Conservation (phyloP, 2,888 invertebrate genomes). For the Raillietiella orientalis region DNA sequence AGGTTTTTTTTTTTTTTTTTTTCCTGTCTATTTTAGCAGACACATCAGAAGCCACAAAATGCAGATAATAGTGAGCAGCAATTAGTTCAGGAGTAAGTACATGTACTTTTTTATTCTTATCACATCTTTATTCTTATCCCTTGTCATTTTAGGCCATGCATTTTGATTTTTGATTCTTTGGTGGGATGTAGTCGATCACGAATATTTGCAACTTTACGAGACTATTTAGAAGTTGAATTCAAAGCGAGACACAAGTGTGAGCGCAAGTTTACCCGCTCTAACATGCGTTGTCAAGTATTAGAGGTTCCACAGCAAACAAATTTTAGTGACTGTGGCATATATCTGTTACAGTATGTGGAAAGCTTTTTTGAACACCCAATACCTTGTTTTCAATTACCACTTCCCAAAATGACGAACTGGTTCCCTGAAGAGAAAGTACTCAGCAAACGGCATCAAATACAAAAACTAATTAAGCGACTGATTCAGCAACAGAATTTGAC, state of each 20-base stretch:
- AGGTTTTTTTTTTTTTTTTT: background rate
- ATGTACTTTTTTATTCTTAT: background rate
- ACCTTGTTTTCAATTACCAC: too few relatives aligned
- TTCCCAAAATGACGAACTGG: constrained; percentile 49
- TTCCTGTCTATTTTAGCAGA: background rate
- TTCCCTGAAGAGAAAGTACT: constrained; percentile 52
- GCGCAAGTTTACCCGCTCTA: constrained; percentile 34
- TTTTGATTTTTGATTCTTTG: constrained; percentile 80
- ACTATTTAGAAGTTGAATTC: constrained; percentile 63
- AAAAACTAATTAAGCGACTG: constrained; percentile 33
- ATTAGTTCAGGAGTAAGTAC: background rate
- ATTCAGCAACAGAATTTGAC: constrained; percentile 41
- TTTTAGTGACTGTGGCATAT: constrained; percentile 85
- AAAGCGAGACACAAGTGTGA: constrained; percentile 24
- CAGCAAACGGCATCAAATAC: constrained; percentile 55
- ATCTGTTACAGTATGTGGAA: constrained; percentile 80
- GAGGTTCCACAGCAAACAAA: constrained; percentile 94
- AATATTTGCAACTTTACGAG: constrained; percentile 60
- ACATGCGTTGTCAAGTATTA: constrained; percentile 52
- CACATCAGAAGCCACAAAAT: background rate
- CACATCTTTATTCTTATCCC: background rate
- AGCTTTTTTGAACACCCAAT: constrained; percentile 79
- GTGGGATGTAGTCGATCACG: constrained; percentile 42
- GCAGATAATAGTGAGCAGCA: background rate
- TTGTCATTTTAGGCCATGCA: constrained; percentile 37